Percentiles rank a stretch among this genome's conserved stretches.
Conservation (phyloP, 2,113 vertebrate genomes). For the Bufo gargarizans region DNA sequence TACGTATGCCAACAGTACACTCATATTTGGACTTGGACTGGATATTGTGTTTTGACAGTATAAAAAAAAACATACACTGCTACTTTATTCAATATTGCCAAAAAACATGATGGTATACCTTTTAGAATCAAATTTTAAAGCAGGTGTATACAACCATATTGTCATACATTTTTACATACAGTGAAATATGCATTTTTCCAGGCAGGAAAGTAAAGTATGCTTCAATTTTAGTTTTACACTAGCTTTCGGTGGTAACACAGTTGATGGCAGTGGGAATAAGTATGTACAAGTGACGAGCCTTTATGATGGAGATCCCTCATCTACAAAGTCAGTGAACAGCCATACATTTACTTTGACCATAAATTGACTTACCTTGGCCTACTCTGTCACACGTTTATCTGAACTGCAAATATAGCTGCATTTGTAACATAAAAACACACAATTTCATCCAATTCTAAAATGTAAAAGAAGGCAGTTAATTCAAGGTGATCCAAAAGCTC, state of each 20-base stretch:
- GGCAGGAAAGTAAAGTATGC: background rate
- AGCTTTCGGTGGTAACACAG: background rate
- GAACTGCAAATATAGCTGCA: background rate
- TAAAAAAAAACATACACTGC: background rate
- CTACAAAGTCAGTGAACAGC: background rate
- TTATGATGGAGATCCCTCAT: background rate
- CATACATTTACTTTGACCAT: background rate
- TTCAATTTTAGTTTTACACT: background rate
- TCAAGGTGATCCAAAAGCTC: background rate
- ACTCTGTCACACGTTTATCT: background rate
- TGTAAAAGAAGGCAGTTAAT: background rate
- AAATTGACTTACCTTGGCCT: background rate
- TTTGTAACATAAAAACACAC: background rate
- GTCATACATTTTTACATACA: background rate
- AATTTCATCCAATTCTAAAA: background rate
- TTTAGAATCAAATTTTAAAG: background rate
- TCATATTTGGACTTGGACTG: too few relatives aligned
- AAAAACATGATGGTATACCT: background rate
- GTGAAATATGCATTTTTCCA: background rate
- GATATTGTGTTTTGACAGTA: background rate
- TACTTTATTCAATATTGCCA: background rate
- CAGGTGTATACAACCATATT: background rate
- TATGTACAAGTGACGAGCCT: background rate
- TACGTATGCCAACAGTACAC: too few relatives aligned
- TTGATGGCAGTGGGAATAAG: background rate